A percentile compares a stretch with the other conserved stretches of the same genome.
phyloP scores from a whole-genome alignment of 2,113 vertebrate genomes.

The Pollimyrus isidori region DNA sequence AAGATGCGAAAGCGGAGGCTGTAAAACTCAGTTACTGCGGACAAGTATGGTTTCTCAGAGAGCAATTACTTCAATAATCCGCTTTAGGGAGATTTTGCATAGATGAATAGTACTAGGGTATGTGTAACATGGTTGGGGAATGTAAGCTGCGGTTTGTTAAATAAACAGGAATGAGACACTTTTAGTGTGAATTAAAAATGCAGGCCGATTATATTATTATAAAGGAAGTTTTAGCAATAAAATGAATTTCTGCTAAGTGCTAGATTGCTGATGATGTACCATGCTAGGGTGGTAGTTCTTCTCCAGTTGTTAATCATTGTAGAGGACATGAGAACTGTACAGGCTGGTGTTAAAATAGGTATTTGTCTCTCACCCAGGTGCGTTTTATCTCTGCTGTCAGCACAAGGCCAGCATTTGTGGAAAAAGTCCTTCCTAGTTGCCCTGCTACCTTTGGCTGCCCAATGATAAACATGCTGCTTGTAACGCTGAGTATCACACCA shows the following conservation, averaged over 20 bases:
- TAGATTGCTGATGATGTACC: neutral
- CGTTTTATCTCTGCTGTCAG: neutral
- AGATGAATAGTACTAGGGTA: neutral
- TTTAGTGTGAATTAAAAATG: neutral
- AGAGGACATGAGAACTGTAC: neutral
- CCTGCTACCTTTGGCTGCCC: neutral
- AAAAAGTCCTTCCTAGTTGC: neutral
- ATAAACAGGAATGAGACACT: neutral
- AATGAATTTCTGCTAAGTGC: neutral
- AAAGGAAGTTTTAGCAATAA: neutral
- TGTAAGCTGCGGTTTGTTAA: neutral
- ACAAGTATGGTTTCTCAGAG: neutral
- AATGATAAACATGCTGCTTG: neutral
- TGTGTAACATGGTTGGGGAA: neutral
- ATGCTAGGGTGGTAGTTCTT: neutral
- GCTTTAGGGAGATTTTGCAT: neutral
- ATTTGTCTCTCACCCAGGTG: neutral
- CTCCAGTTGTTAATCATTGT: slow-evolving; percentile 2
- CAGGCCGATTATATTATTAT: neutral
- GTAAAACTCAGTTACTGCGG: neutral
- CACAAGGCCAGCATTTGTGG: neutral
- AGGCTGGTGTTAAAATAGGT: neutral
- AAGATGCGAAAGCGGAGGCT: neutral
- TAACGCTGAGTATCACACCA: neutral
- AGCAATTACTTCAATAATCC: neutral